Conservation (phyloP, 2,113 vertebrate species). For the Callithrix jacchus region DNA sequence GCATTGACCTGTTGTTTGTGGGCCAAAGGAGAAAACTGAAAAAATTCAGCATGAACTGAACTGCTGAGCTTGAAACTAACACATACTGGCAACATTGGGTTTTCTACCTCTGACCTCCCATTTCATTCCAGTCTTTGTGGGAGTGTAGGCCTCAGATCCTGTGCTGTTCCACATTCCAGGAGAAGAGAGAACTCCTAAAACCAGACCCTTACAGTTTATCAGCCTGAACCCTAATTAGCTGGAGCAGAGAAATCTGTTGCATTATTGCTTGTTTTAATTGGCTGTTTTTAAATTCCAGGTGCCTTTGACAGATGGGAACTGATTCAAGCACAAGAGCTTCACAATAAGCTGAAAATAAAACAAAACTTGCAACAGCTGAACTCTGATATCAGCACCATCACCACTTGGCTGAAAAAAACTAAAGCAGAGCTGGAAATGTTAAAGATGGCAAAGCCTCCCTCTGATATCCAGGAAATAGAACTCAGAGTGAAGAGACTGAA, state of each 20-base stretch:
- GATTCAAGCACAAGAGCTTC: slow-evolving; percentile 85
- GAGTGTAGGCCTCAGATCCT: neutral
- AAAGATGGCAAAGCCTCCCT: slow-evolving; percentile 77
- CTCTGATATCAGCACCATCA: slow-evolving; percentile 86
- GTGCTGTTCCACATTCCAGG: rapidly evolving
- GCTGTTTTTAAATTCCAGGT: slow-evolving; percentile 79
- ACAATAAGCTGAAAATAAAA: slow-evolving; percentile 79
- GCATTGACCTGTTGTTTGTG: neutral
- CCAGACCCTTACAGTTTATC: neutral
- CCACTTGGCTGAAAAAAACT: slow-evolving; percentile 87
- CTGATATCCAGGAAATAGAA: slow-evolving; percentile 83
- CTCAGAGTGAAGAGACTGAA: slow-evolving; percentile 86
- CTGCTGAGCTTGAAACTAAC: neutral
- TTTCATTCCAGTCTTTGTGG: neutral
- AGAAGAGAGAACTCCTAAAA: neutral
- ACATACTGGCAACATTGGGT: neutral
- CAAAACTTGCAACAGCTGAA: slow-evolving; percentile 87
- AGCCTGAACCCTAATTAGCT: neutral
- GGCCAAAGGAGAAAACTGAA: neutral
- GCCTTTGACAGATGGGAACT: slow-evolving; percentile 95
- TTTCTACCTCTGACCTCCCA: neutral
- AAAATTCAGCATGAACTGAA: neutral
- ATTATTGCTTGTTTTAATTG: neutral
- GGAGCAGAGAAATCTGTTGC: neutral
- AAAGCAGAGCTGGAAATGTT: slow-evolving; percentile 88